A percentile compares a stretch with the other conserved stretches of the same genome.
Evolutionary conservation across 2,113 vertebrate species (phyloP).

Genomic region (Talpa occidentalis): DNA sequence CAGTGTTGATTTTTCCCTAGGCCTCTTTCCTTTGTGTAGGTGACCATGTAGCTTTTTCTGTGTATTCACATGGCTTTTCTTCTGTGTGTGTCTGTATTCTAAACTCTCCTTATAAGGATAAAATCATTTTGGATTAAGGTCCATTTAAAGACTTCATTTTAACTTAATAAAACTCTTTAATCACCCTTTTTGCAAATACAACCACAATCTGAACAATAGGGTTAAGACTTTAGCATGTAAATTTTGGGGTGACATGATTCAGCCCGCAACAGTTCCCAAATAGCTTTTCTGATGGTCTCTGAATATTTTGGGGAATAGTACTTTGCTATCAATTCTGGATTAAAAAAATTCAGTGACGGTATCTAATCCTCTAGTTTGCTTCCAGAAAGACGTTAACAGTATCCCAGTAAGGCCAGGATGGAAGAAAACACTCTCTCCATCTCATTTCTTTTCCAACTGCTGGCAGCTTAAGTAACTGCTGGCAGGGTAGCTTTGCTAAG

Average conservation of each 20-base stretch:
- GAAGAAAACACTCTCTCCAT: slow-evolving; percentile 44
- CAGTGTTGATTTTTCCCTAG: background rate
- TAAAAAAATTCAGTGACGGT: slow-evolving; percentile 33
- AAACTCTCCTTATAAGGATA: background rate
- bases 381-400: slow-evolving; percentile 41
- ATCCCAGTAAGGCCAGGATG: slow-evolving; percentile 2
- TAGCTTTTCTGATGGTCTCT: background rate
- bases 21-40: background rate
- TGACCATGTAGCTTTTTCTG: background rate
- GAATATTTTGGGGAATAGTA: background rate
- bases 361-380: slow-evolving; percentile 17
- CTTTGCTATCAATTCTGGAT: slow-evolving; percentile 50
- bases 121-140: background rate
- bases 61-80: background rate
- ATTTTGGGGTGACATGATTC: background rate
- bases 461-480: slow-evolving; percentile 43
- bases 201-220: background rate
- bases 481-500: slow-evolving; percentile 29
- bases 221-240: background rate
- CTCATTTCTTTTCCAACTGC: slow-evolving; percentile 42
- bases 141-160: background rate
- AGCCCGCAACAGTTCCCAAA: background rate
- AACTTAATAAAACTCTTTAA: background rate
- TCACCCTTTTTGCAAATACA: background rate
- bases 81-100: background rate